Conservation (phyloP, 2,888 invertebrate species). For the Scrobipalpa atriplicella region DNA sequence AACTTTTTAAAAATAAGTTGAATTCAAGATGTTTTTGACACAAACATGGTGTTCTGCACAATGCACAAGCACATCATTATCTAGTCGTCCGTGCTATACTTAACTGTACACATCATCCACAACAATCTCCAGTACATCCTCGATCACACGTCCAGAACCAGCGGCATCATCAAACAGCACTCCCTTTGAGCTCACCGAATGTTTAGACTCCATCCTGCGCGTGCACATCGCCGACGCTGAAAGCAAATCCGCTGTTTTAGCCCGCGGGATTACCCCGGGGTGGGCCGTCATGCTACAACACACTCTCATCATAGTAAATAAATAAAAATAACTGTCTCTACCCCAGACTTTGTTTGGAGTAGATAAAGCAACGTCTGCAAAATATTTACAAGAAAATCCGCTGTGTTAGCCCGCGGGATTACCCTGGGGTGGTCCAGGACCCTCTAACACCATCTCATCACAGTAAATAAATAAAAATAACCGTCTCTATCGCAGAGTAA, state of each 20-base stretch:
- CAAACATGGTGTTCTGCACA: no score
- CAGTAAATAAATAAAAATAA: conserved; percentile 6
- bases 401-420: conserved; percentile 23
- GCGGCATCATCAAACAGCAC: not conserved
- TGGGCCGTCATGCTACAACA: conserved; percentile 43
- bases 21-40: no score
- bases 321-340: not conserved
- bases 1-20: no score
- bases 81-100: not conserved
- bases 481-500: not conserved
- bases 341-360: not conserved
- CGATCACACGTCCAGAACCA: not conserved
- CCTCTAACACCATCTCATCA: not conserved
- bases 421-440: conserved; percentile 50
- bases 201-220: not conserved
- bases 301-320: not conserved
- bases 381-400: conserved; percentile 17
- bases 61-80: no score
- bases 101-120: not conserved
- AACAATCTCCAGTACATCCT: not conserved
- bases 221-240: conserved; percentile 7
- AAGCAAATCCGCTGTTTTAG: conserved; percentile 27
- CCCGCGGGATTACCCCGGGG: conserved; percentile 40
- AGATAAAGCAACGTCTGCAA: no score
- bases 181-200: conserved; percentile 6